These are phyloP conservation scores for Papilio protenor DNA, from an alignment of 2,888 invertebrate genomes.

Conservation along the genomic window DNA sequence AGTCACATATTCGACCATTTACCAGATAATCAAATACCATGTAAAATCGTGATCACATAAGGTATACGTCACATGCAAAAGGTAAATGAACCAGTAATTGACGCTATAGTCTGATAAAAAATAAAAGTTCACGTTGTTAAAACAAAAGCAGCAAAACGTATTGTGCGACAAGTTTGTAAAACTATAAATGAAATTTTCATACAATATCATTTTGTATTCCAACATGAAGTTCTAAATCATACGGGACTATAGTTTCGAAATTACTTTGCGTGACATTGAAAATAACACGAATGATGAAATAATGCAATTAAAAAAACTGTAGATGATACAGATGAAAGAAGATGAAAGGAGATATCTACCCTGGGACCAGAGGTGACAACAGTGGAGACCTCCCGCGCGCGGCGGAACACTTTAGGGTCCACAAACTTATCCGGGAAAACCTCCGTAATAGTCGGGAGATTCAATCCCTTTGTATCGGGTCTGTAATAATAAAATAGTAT, in stretches of 20 bases:
- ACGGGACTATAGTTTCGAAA: neutral
- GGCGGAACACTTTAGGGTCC: slow-evolving; percentile 88
- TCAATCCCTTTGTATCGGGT: slow-evolving; percentile 87
- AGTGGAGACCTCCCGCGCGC: slow-evolving; percentile 88
- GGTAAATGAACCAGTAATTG: neutral
- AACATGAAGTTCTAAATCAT: neutral
- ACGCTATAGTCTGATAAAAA: neutral
- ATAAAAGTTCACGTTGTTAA: neutral
- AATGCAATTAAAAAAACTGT: no score
- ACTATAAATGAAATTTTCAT: neutral
- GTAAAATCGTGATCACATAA: neutral
- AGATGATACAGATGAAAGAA: neutral
- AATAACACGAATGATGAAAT: neutral
- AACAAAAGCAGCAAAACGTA: neutral
- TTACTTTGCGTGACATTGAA: neutral
- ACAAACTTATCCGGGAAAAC: slow-evolving; percentile 93
- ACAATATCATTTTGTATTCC: neutral
- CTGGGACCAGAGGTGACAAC: slow-evolving; percentile 86
- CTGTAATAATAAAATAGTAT: slow-evolving; percentile 54
- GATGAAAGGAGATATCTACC: slow-evolving; percentile 72
- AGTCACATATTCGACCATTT: no score
- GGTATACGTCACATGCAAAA: neutral
- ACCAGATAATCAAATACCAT: neutral
- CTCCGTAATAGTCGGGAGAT: slow-evolving; percentile 89
- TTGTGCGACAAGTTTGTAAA: neutral